Evolutionary conservation across 2,888 invertebrate genomes (phyloP).

Genomic region (Euplagia quadripunctaria): DNA sequence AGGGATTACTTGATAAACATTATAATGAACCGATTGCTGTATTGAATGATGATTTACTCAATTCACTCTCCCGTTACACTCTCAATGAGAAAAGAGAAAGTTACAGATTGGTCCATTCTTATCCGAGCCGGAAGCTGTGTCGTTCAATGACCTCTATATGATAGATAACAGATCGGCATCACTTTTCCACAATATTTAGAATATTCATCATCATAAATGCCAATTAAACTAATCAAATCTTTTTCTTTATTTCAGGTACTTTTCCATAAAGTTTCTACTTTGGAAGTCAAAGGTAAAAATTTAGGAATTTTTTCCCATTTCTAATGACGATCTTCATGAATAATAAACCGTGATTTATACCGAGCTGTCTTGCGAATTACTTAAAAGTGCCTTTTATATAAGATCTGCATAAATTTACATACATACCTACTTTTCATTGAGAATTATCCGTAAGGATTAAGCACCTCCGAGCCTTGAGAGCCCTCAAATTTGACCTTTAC

Average conservation of each 20-base stretch:
- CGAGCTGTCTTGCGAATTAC: slow-evolving; percentile 66
- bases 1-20: no score
- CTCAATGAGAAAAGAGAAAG: not conserved
- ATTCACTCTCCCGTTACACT: no score
- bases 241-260: slow-evolving; percentile 51
- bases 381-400: slow-evolving; percentile 54
- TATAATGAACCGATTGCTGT: no score
- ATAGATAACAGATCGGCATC: slow-evolving; percentile 2
- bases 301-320: slow-evolving; percentile 10
- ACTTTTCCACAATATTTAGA: not conserved
- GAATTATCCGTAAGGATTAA: slow-evolving; percentile 43
- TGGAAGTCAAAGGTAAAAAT: slow-evolving; percentile 35
- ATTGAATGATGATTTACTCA: no score
- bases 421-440: slow-evolving; percentile 48
- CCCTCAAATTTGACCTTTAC: slow-evolving; percentile 16
- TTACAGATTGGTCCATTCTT: not conserved
- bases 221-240: slow-evolving; percentile 44
- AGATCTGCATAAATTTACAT: slow-evolving; percentile 71
- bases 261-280: slow-evolving; percentile 25
- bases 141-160: slow-evolving; percentile 4
- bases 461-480: slow-evolving; percentile 1
- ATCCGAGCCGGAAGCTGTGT: not conserved
- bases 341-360: slow-evolving; percentile 72
- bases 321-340: slow-evolving; percentile 66
- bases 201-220: slow-evolving; percentile 28